Conservation (phyloP, 1,140 invertebrate species). For the Hycleus cichorii region DNA sequence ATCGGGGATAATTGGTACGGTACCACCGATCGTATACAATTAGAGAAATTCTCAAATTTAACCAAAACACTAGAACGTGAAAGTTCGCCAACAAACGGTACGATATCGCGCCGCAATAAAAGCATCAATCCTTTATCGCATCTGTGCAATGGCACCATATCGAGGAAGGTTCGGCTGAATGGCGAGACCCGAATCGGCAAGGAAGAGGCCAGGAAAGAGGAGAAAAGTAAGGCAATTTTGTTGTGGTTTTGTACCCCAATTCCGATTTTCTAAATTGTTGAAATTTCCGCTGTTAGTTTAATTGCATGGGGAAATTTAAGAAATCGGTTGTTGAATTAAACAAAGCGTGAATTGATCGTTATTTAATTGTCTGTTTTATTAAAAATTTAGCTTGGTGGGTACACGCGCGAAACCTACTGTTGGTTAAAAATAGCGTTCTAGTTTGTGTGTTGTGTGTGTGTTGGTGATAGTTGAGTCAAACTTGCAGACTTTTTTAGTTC, state of each 20-base stretch:
- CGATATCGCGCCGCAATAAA: conserved; percentile 25
- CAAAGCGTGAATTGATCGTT: not conserved
- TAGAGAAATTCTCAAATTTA: conserved; percentile 21
- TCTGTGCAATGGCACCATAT: conserved; percentile 12
- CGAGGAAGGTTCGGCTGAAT: not conserved
- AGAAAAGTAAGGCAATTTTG: too few relatives aligned
- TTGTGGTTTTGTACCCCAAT: too few relatives aligned
- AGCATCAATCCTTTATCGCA: conserved; percentile 32
- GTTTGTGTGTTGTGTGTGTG: not conserved
- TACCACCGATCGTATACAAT: conserved; percentile 29
- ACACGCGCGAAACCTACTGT: not conserved
- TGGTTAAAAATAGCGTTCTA: not conserved
- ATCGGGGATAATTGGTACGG: conserved; percentile 39
- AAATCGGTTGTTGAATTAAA: not conserved
- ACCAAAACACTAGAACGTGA: conserved; percentile 26
- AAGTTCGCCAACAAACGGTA: not conserved
- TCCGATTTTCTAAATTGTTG: too few relatives aligned
- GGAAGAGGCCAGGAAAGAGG: too few relatives aligned
- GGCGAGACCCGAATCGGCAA: too few relatives aligned
- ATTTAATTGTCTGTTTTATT: not conserved
- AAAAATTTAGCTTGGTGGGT: not conserved
- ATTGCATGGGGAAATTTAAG: not conserved
- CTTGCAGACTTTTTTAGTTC: conserved; percentile 22
- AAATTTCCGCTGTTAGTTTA: too few relatives aligned
- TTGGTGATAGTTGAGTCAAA: not conserved